phyloP scores from a whole-genome alignment of 2,797 vertebrate genomes.

The Melanotaenia maccullochi region DNA sequence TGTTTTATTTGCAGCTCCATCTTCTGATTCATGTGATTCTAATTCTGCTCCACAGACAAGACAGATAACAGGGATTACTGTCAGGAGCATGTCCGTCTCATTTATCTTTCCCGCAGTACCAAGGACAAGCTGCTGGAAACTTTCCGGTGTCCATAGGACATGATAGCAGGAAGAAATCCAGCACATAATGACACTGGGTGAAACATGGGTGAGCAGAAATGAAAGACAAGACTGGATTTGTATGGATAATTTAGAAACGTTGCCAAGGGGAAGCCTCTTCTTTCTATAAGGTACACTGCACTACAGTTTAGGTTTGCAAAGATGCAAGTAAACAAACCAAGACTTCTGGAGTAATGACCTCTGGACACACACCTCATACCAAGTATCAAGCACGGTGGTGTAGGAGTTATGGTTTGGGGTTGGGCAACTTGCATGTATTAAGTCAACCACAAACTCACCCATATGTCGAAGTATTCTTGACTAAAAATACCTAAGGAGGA shows the following conservation, averaged over 20 bases:
- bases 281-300: not conserved
- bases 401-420: not conserved
- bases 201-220: not conserved
- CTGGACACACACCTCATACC: not conserved
- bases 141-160: not conserved
- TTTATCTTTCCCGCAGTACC: not conserved
- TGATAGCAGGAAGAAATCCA: not conserved
- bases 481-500: no score
- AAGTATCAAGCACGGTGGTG: not conserved
- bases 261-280: not conserved
- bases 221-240: no score
- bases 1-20: not conserved
- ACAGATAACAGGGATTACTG: not conserved
- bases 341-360: not conserved
- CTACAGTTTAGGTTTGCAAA: no score
- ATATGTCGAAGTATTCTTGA: no score
- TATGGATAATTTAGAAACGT: no score
- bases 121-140: conserved; percentile 17
- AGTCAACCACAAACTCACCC: no score
- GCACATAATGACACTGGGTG: not conserved
- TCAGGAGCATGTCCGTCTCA: not conserved
- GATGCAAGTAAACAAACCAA: not conserved
- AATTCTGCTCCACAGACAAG: not conserved
- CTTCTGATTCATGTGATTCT: not conserved
- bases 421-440: no score